Evolutionary conservation across 1,140 invertebrate genomes (phyloP).

Genomic region (Stenopsyche tienmushanensis): DNA sequence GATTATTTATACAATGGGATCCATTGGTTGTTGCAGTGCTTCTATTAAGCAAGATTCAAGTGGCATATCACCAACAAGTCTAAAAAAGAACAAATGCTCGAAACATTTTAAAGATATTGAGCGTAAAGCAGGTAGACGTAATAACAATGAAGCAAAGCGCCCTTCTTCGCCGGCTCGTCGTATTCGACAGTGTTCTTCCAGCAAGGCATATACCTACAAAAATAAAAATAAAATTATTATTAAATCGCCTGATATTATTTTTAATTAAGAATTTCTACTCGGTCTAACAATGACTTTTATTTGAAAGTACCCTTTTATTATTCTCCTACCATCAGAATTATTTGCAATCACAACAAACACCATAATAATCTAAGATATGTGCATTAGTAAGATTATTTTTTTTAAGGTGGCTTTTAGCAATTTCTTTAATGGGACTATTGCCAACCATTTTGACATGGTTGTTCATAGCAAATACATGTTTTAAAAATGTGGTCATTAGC

Average conservation of each 20-base stretch:
- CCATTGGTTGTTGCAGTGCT: conserved; percentile 64
- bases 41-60: conserved; percentile 72
- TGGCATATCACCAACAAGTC: conserved; percentile 78
- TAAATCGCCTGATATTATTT: not conserved
- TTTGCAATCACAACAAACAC: too few species aligned
- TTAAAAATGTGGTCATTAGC: too few species aligned
- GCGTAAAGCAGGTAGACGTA: conserved; percentile 89
- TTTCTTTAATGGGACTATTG: too few species aligned
- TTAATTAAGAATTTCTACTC: too few species aligned
- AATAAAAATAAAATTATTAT: not conserved
- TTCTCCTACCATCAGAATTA: too few species aligned
- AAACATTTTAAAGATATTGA: conserved; percentile 95
- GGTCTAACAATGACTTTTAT: too few species aligned
- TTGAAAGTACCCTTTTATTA: too few species aligned
- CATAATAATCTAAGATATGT: too few species aligned
- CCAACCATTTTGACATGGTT: too few species aligned
- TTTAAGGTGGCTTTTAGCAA: too few species aligned
- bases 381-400: too few species aligned
- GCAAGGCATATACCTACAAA: conserved; percentile 77
- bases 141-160: conserved; percentile 89
- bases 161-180: conserved; percentile 88
- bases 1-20: conserved; percentile 49
- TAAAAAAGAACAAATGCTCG: conserved; percentile 95
- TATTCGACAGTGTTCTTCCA: conserved; percentile 91
- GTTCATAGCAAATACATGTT: too few species aligned